phyloP scores from a whole-genome alignment of 2,113 vertebrate genomes.

The Geococcyx californianus region DNA sequence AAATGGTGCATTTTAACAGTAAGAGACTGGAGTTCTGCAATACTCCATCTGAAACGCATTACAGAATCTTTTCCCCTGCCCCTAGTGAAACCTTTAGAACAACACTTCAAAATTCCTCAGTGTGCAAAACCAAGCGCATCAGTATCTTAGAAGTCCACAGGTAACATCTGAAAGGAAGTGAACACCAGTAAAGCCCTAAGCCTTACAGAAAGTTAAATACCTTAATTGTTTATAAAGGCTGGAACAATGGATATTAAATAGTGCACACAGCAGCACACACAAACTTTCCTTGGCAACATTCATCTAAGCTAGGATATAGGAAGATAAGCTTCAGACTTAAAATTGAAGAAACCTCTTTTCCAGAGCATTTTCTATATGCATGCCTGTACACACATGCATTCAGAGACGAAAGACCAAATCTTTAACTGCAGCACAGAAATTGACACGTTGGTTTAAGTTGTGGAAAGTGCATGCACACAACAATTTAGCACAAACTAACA shows the following conservation, averaged over 20 bases:
- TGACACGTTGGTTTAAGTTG: background rate
- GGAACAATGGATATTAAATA: background rate
- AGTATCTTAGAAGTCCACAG: fast-evolving
- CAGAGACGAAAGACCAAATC: background rate
- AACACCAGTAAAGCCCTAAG: background rate
- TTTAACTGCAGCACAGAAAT: background rate
- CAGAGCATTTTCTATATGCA: fast-evolving
- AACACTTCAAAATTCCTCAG: background rate
- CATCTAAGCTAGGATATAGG: background rate
- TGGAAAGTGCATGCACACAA: background rate
- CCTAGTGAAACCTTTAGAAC: background rate
- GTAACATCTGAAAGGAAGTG: background rate
- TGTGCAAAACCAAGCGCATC: background rate
- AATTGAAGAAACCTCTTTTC: background rate
- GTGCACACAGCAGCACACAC: background rate
- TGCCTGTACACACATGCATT: no score
- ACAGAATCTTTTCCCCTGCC: background rate
- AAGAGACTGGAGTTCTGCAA: background rate
- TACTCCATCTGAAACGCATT: background rate
- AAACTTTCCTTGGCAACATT: background rate
- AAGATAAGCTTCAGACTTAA: background rate
- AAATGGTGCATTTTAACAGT: background rate
- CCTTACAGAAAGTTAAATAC: background rate
- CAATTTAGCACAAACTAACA: background rate
- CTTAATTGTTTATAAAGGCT: background rate